These are phyloP conservation scores for Aspidiotus rigidus DNA, from an alignment of 2,888 invertebrate species.

Conservation along the genomic window DNA sequence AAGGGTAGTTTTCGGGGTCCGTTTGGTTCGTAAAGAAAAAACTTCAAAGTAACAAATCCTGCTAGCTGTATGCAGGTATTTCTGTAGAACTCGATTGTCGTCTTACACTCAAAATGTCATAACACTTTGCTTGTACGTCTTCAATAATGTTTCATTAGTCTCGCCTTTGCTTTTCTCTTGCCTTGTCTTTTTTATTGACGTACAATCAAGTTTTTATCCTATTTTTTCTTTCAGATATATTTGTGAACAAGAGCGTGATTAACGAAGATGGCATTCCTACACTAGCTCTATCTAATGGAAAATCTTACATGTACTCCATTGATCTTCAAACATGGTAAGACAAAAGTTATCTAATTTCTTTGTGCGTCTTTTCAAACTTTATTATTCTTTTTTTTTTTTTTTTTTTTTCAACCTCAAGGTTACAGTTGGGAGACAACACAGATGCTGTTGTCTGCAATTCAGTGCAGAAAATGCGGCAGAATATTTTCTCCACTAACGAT, in stretches of 20 bases:
- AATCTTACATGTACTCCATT: slow-evolving; percentile 71
- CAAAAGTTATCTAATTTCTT: slow-evolving; percentile 38
- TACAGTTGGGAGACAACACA: slow-evolving; percentile 46
- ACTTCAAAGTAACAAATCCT: no score
- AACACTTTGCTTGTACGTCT: no score
- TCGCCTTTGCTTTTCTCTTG: background rate
- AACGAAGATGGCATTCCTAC: slow-evolving; percentile 70
- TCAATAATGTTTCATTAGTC: no score
- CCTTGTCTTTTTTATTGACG: slow-evolving; percentile 4
- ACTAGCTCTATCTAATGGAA: slow-evolving; percentile 72
- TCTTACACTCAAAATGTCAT: no score
- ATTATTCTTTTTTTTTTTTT: slow-evolving; percentile 13
- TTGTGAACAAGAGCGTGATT: slow-evolving; percentile 50
- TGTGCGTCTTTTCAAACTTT: background rate
- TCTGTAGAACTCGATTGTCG: no score
- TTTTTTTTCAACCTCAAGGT: slow-evolving; percentile 43
- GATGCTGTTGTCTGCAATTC: slow-evolving; percentile 46
- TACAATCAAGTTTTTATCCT: no score
- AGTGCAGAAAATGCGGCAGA: slow-evolving; percentile 41
- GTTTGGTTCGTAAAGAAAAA: no score
- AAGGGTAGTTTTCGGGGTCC: no score
- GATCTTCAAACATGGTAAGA: slow-evolving; percentile 62
- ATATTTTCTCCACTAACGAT: slow-evolving; percentile 24
- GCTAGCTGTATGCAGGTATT: no score
- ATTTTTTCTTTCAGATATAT: slow-evolving; percentile 44